These are phyloP conservation scores for Tangachromis dhanisi DNA, from an alignment of 2,113 vertebrate genomes.

Conservation along the genomic window DNA sequence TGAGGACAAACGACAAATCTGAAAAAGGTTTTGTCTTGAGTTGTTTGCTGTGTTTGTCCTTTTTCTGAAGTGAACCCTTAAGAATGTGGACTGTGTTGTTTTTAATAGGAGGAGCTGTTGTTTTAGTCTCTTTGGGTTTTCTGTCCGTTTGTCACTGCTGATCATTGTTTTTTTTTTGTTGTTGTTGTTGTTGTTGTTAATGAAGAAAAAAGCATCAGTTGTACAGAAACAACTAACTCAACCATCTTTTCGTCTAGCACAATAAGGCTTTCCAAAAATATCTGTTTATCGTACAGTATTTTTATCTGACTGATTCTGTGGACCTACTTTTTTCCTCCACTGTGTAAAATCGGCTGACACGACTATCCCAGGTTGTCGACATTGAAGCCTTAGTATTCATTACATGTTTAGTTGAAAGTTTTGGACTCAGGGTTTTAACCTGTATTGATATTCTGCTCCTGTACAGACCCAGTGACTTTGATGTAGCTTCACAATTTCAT, in stretches of 20 bases:
- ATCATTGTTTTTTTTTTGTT: background rate
- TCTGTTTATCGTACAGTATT: background rate
- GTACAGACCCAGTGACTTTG: slow-evolving; percentile 28
- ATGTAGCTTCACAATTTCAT: slow-evolving; percentile 49
- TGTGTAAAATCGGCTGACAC: background rate
- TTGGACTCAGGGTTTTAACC: background rate
- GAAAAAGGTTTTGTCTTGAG: background rate
- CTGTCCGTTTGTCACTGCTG: background rate
- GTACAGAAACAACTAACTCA: background rate
- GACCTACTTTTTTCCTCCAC: background rate
- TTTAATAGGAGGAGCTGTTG: background rate
- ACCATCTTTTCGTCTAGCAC: accelerated
- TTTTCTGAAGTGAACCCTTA: background rate
- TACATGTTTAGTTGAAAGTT: background rate
- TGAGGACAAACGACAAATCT: background rate
- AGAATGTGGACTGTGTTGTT: background rate
- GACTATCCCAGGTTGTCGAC: background rate
- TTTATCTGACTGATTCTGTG: background rate
- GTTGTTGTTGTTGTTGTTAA: background rate
- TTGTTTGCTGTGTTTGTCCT: background rate
- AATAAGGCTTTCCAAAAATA: background rate
- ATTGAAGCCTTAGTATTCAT: background rate
- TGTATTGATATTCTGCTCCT: slow-evolving; percentile 25
- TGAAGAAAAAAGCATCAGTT: background rate
- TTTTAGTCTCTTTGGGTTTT: background rate